Conservation (phyloP, 64 coral and sea anemone species). For the Montipora cactus region DNA sequence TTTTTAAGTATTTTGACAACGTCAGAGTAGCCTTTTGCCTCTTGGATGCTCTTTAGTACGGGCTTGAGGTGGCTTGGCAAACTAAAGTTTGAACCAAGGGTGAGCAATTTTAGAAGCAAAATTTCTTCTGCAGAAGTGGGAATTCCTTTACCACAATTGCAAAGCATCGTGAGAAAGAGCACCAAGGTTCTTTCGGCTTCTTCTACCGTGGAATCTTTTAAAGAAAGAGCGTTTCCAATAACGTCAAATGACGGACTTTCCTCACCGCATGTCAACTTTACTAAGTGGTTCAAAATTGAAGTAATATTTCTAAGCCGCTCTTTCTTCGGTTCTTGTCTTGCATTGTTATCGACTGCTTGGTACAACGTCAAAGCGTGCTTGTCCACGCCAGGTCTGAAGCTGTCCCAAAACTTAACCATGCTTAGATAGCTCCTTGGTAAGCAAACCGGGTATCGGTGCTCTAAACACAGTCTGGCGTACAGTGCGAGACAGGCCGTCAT, state of each 20-base stretch:
- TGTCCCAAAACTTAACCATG: constrained; percentile 71
- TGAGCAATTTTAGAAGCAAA: constrained; percentile 41
- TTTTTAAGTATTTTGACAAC: constrained; percentile 41
- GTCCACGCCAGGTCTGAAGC: constrained; percentile 29
- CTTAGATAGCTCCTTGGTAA: constrained; percentile 80
- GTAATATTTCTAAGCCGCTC: not conserved
- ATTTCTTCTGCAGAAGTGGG: constrained; percentile 28
- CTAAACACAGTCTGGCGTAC: constrained; percentile 36
- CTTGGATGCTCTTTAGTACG: constrained; percentile 42
- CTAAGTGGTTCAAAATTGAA: constrained; percentile 72
- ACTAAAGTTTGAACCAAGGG: not conserved
- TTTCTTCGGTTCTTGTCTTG: constrained; percentile 2
- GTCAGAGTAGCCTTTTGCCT: constrained; percentile 15
- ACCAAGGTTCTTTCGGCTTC: constrained; percentile 82
- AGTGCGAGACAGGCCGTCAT: constrained; percentile 65
- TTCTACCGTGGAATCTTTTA: not conserved
- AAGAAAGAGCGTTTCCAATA: constrained; percentile 62
- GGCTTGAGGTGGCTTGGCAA: constrained; percentile 57
- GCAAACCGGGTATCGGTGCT: constrained; percentile 32
- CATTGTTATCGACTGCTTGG: constrained; percentile 61
- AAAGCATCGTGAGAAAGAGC: constrained; percentile 82
- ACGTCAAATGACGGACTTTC: constrained; percentile 58
- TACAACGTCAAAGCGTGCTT: constrained; percentile 27
- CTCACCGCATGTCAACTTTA: constrained; percentile 69
- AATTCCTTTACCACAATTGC: constrained; percentile 80